These are phyloP conservation scores for Smithornis capensis DNA, from an alignment of 2,113 vertebrate genomes.

Conservation along the genomic window DNA sequence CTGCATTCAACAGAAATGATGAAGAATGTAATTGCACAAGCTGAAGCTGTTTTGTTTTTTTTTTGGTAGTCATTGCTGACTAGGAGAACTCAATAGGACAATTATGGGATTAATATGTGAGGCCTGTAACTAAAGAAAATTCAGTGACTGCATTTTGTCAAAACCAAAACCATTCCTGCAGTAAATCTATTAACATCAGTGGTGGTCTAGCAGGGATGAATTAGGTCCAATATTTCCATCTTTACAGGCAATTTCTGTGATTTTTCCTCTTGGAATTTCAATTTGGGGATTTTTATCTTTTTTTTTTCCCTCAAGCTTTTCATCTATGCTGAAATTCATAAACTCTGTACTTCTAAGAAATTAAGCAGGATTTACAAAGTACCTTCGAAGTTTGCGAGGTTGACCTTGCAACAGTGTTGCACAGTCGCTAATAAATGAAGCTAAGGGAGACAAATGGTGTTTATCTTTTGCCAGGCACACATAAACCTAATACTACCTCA, in stretches of 20 bases:
- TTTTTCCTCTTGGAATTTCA: neutral
- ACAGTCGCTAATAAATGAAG: neutral
- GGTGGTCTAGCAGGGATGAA: neutral
- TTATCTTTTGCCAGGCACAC: neutral
- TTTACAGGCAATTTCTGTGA: neutral
- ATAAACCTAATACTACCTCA: neutral
- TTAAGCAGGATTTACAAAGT: neutral
- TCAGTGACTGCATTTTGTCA: neutral
- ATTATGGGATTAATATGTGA: neutral
- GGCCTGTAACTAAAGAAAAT: neutral
- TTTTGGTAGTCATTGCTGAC: neutral
- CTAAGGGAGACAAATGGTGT: neutral
- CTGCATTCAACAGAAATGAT: conserved; percentile 76
- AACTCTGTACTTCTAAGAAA: neutral
- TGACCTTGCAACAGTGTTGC: neutral
- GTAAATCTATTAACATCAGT: neutral
- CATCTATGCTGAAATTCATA: neutral
- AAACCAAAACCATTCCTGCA: neutral
- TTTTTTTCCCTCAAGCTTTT: neutral
- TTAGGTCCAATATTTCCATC: neutral
- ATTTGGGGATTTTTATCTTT: neutral
- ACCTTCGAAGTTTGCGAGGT: neutral
- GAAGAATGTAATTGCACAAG: neutral
- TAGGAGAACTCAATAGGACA: neutral
- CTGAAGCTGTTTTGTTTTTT: neutral